These are phyloP conservation scores for Caenorhabditis auriculariae DNA, from an alignment of 2,888 invertebrate genomes.

Conservation along the genomic window DNA sequence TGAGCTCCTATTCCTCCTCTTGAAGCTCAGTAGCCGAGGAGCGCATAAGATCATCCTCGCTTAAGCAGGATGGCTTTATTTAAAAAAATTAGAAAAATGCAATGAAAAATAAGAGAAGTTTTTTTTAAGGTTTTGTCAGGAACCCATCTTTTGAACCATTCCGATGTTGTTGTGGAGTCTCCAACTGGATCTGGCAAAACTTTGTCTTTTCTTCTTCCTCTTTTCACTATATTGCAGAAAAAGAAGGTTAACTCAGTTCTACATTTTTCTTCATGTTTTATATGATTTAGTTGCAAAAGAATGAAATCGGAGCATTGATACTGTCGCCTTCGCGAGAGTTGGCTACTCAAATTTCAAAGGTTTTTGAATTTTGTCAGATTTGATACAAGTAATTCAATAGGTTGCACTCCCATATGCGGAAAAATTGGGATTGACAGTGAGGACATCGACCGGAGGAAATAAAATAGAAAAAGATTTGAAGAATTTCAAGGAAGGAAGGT, in stretches of 20 bases:
- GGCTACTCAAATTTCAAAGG: conserved; percentile 80
- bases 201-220: conserved; percentile 87
- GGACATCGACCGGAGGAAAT: conserved; percentile 65
- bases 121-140: conserved; percentile 39
- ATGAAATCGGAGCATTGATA: conserved; percentile 79
- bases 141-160: conserved; percentile 73
- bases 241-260: too few species aligned
- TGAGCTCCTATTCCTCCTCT: too few species aligned
- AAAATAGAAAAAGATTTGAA: conserved; percentile 35
- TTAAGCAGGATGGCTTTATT: too few species aligned
- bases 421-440: conserved; percentile 24
- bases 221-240: conserved; percentile 76
- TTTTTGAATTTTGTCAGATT: conserved; percentile 61
- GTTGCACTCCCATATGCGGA: conserved; percentile 36
- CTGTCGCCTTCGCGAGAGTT: conserved; percentile 94
- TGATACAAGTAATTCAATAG: conserved; percentile 60
- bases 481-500: conserved; percentile 48
- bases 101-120: conserved; percentile 1
- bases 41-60: too few species aligned
- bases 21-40: too few species aligned
- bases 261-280: too few species aligned
- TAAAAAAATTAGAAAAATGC: conserved; percentile 3
- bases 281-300: conserved; percentile 14
- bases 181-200: conserved; percentile 99
- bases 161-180: conserved; percentile 96